These are phyloP conservation scores for Eutolmus rufibarbis DNA, from an alignment of 2,888 invertebrate genomes.

Conservation along the genomic window DNA sequence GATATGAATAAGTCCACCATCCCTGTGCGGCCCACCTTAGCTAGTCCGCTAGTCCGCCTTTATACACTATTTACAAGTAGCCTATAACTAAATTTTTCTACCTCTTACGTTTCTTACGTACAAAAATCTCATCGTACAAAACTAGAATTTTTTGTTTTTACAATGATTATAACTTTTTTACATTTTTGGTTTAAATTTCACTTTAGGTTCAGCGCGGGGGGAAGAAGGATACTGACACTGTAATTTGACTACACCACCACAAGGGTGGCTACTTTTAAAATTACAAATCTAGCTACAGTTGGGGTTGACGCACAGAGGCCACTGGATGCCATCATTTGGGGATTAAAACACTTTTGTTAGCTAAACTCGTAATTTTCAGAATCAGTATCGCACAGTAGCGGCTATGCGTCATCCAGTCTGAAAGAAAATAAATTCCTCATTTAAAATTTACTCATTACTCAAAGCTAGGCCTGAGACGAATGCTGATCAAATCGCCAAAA, in stretches of 20 bases:
- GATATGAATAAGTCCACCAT: not conserved
- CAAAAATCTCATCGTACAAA: not conserved
- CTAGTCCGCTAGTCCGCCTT: not conserved
- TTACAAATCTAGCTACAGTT: conserved; percentile 42
- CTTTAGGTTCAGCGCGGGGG: not conserved
- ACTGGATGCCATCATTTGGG: not conserved
- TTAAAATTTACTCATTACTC: not conserved
- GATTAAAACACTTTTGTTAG: conserved; percentile 45
- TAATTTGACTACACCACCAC: conserved; percentile 21
- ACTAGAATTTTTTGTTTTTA: not conserved
- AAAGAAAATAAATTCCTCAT: conserved; percentile 48
- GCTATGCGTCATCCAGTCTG: conserved; percentile 62
- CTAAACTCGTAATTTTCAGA: conserved; percentile 58
- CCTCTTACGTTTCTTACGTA: not conserved
- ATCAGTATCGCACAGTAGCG: conserved; percentile 61
- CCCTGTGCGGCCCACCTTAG: not conserved
- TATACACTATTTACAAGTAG: not conserved
- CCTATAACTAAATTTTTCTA: not conserved
- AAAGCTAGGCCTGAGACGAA: not conserved
- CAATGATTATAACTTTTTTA: not conserved
- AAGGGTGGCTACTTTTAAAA: conserved; percentile 42
- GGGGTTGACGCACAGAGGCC: not conserved
- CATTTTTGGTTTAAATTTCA: conserved; percentile 1
- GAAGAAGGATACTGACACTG: conserved; percentile 45
- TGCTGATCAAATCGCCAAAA: not conserved